Evolutionary conservation across 2,113 vertebrate species (phyloP).

Genomic region (Aptenodytes patagonicus): DNA sequence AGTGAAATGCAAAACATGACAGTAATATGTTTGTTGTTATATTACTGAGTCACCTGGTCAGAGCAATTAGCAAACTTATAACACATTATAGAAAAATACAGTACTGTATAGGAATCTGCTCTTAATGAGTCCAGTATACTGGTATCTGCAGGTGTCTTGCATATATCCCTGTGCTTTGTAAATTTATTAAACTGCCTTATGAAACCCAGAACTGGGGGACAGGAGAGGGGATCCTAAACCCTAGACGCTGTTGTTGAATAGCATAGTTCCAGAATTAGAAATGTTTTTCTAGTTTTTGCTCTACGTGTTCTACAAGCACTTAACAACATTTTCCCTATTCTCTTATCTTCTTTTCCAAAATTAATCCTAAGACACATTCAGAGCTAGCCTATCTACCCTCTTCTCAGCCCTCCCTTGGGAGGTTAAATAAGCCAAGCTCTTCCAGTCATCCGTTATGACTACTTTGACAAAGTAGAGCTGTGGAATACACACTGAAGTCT

Average conservation of each 20-base stretch:
- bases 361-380: background rate
- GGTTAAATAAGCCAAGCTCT: background rate
- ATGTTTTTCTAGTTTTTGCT: background rate
- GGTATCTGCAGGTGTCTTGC: background rate
- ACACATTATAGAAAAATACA: background rate
- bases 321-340: background rate
- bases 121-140: background rate
- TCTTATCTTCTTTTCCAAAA: background rate
- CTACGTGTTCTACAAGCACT: background rate
- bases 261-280: background rate
- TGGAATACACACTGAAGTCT: background rate
- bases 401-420: background rate
- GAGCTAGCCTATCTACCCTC: background rate
- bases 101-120: background rate
- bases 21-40: background rate
- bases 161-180: background rate
- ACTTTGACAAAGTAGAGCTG: background rate
- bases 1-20: rapidly evolving
- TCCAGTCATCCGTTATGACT: background rate
- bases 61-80: background rate
- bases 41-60: background rate
- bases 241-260: background rate
- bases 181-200: background rate
- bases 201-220: background rate
- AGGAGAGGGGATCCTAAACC: background rate